Percentiles rank a stretch among this genome's conserved stretches.
Conservation (phyloP, 2,113 vertebrate species). For the Pelecanus crispus region DNA sequence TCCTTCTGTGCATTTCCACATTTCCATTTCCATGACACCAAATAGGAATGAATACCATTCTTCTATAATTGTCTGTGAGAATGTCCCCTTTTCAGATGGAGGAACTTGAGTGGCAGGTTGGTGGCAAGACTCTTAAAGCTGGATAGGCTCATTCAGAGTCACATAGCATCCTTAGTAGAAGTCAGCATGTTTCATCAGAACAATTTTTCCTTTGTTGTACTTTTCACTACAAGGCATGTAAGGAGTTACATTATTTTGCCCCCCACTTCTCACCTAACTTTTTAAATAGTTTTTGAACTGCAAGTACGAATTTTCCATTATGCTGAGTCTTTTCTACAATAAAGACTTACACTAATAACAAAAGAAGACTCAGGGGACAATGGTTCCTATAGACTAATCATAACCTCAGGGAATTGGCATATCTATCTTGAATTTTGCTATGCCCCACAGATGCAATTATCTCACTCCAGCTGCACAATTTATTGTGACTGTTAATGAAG, state of each 20-base stretch:
- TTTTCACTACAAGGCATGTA: not conserved
- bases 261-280: not conserved
- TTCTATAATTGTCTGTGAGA: not conserved
- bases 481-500: slow-evolving; percentile 41
- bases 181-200: not conserved
- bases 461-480: slow-evolving; percentile 16
- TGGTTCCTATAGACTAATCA: slow-evolving; percentile 6
- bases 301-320: not conserved
- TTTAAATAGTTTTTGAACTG: not conserved
- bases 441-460: slow-evolving; percentile 44
- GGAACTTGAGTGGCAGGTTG: not conserved
- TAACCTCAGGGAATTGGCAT: not conserved
- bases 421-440: slow-evolving; percentile 27
- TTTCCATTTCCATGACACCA: too few relatives aligned
- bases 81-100: not conserved
- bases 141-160: not conserved
- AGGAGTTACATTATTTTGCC: not conserved
- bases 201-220: not conserved
- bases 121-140: not conserved
- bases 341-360: not conserved
- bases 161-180: not conserved
- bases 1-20: not conserved
- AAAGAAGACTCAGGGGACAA: slow-evolving; percentile 1
- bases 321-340: not conserved
- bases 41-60: not conserved